Evolutionary conservation across 2,797 vertebrate species (phyloP), one percentile per base, ranked within the genome.

Genomic region (Leptatherina wallacei): DNA sequence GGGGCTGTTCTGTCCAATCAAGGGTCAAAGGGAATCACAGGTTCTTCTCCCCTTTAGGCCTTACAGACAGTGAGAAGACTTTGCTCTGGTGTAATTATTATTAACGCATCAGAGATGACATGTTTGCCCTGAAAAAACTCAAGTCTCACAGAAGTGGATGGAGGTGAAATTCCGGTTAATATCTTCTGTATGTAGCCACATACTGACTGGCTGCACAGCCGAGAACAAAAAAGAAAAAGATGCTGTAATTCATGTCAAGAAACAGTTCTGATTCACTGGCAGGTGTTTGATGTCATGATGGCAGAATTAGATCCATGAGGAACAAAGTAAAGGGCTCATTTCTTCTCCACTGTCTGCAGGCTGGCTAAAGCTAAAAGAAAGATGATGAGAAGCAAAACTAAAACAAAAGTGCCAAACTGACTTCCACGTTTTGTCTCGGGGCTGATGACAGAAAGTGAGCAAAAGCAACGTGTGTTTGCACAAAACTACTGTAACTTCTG

Each of bases 401-500:
- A 32, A 33, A 74, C 82, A 93, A 89, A 93, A 83, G 96, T 98
- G 97, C 96, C 97, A 97, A 97, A 77, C 94, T 92, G 82, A 87
- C 82, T 78, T 88, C 93, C 93, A 92, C 93, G 58, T 93, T 90
- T 91, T 69, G 87, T 88, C 88, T 69, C n/a, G 38, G 84, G 77
- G 79, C 70, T 71, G 75, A 85, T 85, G 61, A 66, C 81, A 61
- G 82, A 87, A 75, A 52, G 71, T 77, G 83, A 76, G 73, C 61
- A 35, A 83, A 89, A 85, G 88, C 69, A 36, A 88, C 75, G 83
- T 92, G 85, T 88, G 78, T 95, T 93, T 96, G 96, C 95, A 96
- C 96, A 95, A 95, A 96, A 93, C 95, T 96, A 95, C 97, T 98
- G 96, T 96, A 98, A 98, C 97, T 98, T 97, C 88, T 96, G 96